Conservation (phyloP, 2,888 invertebrate species). For the Formica aserva region DNA sequence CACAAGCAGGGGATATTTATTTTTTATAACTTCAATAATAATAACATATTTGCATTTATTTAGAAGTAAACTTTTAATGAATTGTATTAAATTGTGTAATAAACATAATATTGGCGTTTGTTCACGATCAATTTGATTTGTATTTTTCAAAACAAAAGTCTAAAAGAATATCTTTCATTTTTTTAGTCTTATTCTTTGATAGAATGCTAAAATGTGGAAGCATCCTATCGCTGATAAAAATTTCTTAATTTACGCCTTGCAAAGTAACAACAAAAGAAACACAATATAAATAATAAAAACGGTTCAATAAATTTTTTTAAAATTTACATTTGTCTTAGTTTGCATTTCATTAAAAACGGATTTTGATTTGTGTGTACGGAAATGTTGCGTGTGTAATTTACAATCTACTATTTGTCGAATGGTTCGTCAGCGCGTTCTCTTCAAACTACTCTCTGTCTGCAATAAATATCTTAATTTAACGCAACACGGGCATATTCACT, state of each 20-base stretch:
- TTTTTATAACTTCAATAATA: not conserved
- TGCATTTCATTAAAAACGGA: constrained; percentile 3
- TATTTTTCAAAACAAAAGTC: not conserved
- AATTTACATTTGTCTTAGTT: constrained; percentile 1
- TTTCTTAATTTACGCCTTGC: not conserved
- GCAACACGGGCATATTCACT: constrained; percentile 46
- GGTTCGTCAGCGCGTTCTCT: constrained; percentile 41
- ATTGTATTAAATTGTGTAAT: not conserved
- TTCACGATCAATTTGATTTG: not conserved
- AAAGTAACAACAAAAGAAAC: not conserved
- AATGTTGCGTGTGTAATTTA: constrained; percentile 35
- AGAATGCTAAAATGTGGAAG: not conserved
- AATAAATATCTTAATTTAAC: constrained; percentile 56
- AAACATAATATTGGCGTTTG: not conserved
- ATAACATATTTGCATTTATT: not conserved
- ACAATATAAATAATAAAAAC: not conserved
- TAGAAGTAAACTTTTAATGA: not conserved
- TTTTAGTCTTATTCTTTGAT: not conserved
- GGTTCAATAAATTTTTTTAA: constrained; percentile 4
- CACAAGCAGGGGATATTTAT: constrained; percentile 2
- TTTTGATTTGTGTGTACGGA: constrained; percentile 25
- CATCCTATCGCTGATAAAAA: not conserved
- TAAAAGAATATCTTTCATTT: not conserved
- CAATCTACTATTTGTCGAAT: constrained; percentile 23
- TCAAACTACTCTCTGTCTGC: constrained; percentile 40